These are phyloP conservation scores for Chinchilla lanigera DNA, from an alignment of 2,113 vertebrate species.

Conservation along the genomic window DNA sequence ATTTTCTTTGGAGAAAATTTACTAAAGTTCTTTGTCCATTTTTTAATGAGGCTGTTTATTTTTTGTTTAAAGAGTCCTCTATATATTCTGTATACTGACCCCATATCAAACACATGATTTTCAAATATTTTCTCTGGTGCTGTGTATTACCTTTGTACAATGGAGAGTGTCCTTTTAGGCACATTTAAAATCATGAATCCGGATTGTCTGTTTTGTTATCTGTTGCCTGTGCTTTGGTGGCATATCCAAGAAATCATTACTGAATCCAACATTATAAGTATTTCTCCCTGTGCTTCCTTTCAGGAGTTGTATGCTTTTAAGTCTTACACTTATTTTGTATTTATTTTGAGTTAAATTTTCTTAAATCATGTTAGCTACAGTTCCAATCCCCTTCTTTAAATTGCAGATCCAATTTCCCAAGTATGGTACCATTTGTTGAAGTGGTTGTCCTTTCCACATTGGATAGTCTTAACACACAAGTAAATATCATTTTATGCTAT, in stretches of 20 bases:
- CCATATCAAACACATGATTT: neutral
- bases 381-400: neutral
- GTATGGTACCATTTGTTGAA: neutral
- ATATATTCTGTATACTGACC: neutral
- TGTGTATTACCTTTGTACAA: neutral
- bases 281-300: neutral
- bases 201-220: neutral
- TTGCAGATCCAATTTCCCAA: neutral
- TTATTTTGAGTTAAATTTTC: neutral
- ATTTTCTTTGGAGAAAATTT: neutral
- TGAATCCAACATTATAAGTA: neutral
- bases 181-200: neutral
- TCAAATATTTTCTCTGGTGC: neutral
- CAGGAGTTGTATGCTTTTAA: neutral
- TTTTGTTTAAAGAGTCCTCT: neutral
- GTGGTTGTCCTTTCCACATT: neutral
- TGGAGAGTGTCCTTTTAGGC: neutral
- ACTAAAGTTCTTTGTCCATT: neutral
- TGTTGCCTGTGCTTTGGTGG: neutral
- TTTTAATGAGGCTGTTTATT: neutral
- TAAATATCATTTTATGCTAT: neutral
- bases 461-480: neutral
- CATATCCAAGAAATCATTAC: neutral
- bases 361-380: neutral
- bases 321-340: neutral